Base-by-base conservation (phyloP, 2,797 vertebrate species). In the Morus bassanus region DNA sequence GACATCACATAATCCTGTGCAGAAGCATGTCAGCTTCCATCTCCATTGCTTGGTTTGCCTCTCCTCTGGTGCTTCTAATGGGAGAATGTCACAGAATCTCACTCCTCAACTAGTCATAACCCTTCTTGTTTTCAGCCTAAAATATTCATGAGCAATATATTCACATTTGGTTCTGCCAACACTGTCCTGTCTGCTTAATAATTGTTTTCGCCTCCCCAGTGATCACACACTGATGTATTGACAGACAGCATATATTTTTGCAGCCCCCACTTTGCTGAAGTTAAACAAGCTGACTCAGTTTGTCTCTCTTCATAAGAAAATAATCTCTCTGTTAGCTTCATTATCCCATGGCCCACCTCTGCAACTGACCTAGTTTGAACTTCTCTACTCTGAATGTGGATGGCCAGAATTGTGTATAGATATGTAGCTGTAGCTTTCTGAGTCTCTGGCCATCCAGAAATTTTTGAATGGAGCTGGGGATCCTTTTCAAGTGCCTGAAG, bases 211-310 rank as follows among this genome's bases (percentile, higher is more conserved):
- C 53, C 60, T 94, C 28, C 39, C 24, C 78, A 43, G 63, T 35
- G 56, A 85, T 93, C 68, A 72, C 60, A 74, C 48, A 22, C 45
- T 56, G 84, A 64, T 41, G n/a, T 77, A 94, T 9, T 96, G 93
- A 93, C 64, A 95, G 93, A 77, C 72, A 91, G 74, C 81, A 60
- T 53, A 16, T 2, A 89, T 70, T 92, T 77, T 65, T 88, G 56
- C 89, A 94, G 53, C 77, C 64, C 57, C 63, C 80, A 60, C 84
- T 93, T 67, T 68, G 60, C 60, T 81, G 72, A 70, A 90, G 65
- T 86, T 83, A 91, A 95, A 93, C 64, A 89, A 60, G 48, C 56
- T 93, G 91, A 87, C 57, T 93, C 89, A 96, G 39, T 74, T 88
- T 91, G 57, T 83, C 18, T 80, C 45, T 85, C 45, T 39, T 89